Evolutionary conservation across 2,113 vertebrate species (phyloP).

Genomic region (Takifugu flavidus): DNA sequence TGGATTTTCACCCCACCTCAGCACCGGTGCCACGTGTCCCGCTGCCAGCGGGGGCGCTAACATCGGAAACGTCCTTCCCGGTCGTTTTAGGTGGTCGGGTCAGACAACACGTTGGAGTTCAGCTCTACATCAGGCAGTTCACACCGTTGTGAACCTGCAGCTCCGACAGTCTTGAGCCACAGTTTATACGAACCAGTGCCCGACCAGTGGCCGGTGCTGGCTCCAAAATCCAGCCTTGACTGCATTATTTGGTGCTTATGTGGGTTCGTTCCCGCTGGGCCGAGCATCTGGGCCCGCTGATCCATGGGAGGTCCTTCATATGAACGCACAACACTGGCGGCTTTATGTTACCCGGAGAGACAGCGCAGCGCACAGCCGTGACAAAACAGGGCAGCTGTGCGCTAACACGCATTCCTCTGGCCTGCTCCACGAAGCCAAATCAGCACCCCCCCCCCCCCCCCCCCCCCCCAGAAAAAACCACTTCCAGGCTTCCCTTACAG

Average conservation of each 20-base stretch:
- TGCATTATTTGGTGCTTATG: slow-evolving; percentile 5
- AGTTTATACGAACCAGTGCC: slow-evolving; percentile 22
- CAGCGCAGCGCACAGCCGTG: slow-evolving; percentile 55
- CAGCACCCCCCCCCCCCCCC: slow-evolving; percentile 24
- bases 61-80: too few relatives aligned
- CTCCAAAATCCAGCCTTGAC: slow-evolving; percentile 9
- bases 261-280: slow-evolving; percentile 36
- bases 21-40: too few relatives aligned
- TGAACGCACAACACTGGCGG: slow-evolving; percentile 58
- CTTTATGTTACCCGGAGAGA: slow-evolving; percentile 64
- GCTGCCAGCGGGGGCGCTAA: too few relatives aligned
- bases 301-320: slow-evolving; percentile 56
- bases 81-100: too few relatives aligned
- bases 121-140: background rate
- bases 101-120: background rate
- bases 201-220: slow-evolving; percentile 17
- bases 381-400: slow-evolving; percentile 74
- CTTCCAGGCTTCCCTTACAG: slow-evolving; percentile 42
- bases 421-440: slow-evolving; percentile 47
- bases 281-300: slow-evolving; percentile 41
- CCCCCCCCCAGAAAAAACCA: slow-evolving; percentile 33
- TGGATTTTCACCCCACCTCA: too few relatives aligned
- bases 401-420: slow-evolving; percentile 65
- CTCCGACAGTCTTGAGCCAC: slow-evolving; percentile 19
- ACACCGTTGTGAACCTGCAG: background rate